Evolutionary conservation across 2,888 invertebrate species (phyloP).

Genomic region (Ophion ellenae): DNA sequence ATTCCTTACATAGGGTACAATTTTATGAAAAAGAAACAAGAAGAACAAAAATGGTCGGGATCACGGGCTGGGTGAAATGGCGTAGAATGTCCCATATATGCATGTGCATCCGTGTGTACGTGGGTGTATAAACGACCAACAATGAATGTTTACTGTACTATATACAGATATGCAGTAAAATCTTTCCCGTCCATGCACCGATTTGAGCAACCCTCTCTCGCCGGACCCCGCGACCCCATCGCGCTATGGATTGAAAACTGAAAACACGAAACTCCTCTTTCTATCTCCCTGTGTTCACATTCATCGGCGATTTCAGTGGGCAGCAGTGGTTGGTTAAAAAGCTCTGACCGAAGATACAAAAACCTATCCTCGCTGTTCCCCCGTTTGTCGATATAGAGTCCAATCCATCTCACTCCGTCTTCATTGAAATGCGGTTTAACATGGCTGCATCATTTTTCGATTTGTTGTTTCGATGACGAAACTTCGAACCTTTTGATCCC

Average conservation of each 20-base stretch:
- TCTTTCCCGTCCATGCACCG: constrained; percentile 7
- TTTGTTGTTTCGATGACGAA: background rate
- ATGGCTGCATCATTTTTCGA: constrained; percentile 11
- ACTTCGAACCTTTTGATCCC: background rate
- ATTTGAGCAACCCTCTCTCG: constrained; percentile 34
- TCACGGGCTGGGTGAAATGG: too few species aligned
- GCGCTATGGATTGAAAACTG: constrained; percentile 49
- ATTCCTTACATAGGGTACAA: too few species aligned
- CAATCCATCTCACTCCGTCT: constrained; percentile 3
- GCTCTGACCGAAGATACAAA: constrained; percentile 24
- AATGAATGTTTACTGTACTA: constrained; percentile 18
- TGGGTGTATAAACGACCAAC: background rate
- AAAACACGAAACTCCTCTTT: constrained; percentile 47
- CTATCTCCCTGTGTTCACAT: constrained; percentile 3
- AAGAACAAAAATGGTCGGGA: too few species aligned
- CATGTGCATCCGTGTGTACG: background rate
- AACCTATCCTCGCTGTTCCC: constrained; percentile 13
- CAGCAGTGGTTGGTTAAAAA: constrained; percentile 27
- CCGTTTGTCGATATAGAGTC: background rate
- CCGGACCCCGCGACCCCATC: constrained; percentile 27
- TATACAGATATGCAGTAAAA: constrained; percentile 6
- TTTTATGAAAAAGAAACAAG: too few species aligned
- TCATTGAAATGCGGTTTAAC: constrained; percentile 32
- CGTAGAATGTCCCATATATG: background rate
- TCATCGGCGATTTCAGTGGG: constrained; percentile 18